phyloP scores from a whole-genome alignment of 2,888 invertebrate species.

The Tinea pellionella region DNA sequence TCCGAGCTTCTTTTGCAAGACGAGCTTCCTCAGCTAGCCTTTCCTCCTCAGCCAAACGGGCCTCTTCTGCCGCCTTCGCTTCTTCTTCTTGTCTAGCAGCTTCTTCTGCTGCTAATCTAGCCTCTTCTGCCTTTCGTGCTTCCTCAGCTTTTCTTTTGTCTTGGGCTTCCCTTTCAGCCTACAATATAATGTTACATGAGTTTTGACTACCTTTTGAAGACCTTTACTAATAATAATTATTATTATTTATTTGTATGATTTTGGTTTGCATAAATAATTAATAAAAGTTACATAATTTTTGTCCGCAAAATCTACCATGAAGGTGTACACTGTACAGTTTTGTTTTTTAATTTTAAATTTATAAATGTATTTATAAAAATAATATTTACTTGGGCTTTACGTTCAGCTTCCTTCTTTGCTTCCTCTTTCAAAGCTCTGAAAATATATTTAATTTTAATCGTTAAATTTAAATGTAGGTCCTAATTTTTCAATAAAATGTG shows the following conservation, averaged over 20 bases:
- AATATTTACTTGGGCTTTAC: conserved; percentile 49
- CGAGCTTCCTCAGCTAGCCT: conserved; percentile 61
- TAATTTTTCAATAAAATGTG: neutral
- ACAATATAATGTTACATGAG: neutral
- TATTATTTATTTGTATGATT: too few relatives aligned
- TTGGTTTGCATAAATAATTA: too few relatives aligned
- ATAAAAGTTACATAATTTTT: too few relatives aligned
- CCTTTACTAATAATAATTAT: too few relatives aligned
- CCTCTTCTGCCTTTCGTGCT: conserved; percentile 59
- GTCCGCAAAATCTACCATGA: too few relatives aligned
- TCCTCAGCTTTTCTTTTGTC: conserved; percentile 68
- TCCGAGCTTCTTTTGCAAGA: conserved; percentile 33
- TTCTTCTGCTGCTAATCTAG: conserved; percentile 44
- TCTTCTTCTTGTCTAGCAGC: conserved; percentile 33
- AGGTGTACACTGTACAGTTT: too few relatives aligned
- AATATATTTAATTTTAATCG: conserved; percentile 22
- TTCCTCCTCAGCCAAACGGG: conserved; percentile 57
- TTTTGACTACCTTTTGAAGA: too few relatives aligned
- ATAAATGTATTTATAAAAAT: neutral
- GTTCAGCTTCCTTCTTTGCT: conserved; percentile 61
- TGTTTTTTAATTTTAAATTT: neutral
- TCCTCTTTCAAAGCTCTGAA: conserved; percentile 63
- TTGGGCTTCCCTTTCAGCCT: conserved; percentile 53
- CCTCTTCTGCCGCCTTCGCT: conserved; percentile 61
- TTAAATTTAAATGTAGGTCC: too few relatives aligned